phyloP scores from a whole-genome alignment of 2,797 vertebrate genomes.

The Sebastes umbrosus region DNA sequence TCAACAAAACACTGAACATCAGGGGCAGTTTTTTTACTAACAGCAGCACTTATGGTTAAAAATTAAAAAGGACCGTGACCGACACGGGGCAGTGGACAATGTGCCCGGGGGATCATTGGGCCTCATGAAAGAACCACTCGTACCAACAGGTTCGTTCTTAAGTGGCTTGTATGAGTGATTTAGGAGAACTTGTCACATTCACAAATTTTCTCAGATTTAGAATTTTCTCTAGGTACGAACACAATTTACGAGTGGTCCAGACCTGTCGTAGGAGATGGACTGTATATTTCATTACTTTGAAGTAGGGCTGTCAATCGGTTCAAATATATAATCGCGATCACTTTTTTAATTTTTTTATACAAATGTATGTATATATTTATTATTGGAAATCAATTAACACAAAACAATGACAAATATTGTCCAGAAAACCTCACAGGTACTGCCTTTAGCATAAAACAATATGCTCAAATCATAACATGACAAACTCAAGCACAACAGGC shows the following conservation, averaged over 20 bases:
- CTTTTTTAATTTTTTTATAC: too few relatives aligned
- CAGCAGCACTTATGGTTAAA: neutral
- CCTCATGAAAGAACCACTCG: too few relatives aligned
- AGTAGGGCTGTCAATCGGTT: neutral
- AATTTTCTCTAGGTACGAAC: neutral
- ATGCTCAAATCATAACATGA: too few relatives aligned
- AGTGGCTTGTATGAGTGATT: too few relatives aligned
- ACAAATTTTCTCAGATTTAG: neutral
- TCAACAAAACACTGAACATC: neutral
- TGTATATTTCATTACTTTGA: neutral
- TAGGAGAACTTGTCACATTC: neutral
- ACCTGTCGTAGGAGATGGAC: neutral
- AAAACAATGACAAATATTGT: too few relatives aligned
- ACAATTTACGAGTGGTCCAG: neutral
- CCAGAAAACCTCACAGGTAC: too few relatives aligned
- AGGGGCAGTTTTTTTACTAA: neutral
- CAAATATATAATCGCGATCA: too few relatives aligned
- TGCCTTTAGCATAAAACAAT: too few relatives aligned
- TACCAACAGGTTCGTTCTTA: too few relatives aligned
- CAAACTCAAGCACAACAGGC: fast-evolving
- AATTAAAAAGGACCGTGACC: neutral
- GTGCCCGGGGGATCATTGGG: neutral
- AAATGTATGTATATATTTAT: too few relatives aligned
- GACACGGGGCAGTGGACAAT: neutral
- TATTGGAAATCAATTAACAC: too few relatives aligned